Evolutionary conservation across 2,113 vertebrate species (phyloP).

Genomic region (Silurus meridionalis): DNA sequence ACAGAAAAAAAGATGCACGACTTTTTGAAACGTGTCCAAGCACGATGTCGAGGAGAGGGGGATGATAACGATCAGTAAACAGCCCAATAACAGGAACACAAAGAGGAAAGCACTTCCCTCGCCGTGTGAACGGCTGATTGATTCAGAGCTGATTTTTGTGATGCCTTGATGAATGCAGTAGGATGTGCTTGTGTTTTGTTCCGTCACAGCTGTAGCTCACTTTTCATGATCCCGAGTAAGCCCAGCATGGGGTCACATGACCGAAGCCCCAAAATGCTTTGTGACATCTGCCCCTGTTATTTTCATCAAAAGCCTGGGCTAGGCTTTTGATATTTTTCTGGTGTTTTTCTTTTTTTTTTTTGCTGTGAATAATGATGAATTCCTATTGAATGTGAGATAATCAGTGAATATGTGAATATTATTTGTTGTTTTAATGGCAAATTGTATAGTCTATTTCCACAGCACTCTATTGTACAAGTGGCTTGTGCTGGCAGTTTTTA

Average conservation of each 20-base stretch:
- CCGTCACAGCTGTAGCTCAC: conserved; percentile 77
- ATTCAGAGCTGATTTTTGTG: conserved; percentile 65
- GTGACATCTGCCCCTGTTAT: conserved; percentile 71
- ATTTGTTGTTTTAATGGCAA: neutral
- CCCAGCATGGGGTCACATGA: conserved; percentile 67
- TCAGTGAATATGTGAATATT: conserved; percentile 8
- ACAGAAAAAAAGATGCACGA: conserved; percentile 63
- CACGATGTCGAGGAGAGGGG: conserved; percentile 72
- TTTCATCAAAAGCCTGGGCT: conserved; percentile 43
- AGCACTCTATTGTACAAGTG: neutral
- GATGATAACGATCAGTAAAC: conserved; percentile 79
- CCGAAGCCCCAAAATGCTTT: conserved; percentile 71
- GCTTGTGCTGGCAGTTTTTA: neutral
- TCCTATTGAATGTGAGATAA: conserved; percentile 18
- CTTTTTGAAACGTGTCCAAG: conserved; percentile 82
- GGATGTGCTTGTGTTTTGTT: conserved; percentile 72
- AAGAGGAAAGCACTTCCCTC: conserved; percentile 50
- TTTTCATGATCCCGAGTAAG: conserved; percentile 70
- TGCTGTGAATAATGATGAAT: conserved; percentile 34
- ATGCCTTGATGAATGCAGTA: conserved; percentile 70
- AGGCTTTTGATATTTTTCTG: conserved; percentile 40
- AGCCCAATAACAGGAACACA: conserved; percentile 59
- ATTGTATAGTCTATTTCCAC: conserved; percentile 11
- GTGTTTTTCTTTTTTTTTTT: conserved; percentile 36
- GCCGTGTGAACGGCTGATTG: conserved; percentile 74